phyloP scores from a whole-genome alignment of 23 tunicate genomes.

The Trididemnum clinides region DNA sequence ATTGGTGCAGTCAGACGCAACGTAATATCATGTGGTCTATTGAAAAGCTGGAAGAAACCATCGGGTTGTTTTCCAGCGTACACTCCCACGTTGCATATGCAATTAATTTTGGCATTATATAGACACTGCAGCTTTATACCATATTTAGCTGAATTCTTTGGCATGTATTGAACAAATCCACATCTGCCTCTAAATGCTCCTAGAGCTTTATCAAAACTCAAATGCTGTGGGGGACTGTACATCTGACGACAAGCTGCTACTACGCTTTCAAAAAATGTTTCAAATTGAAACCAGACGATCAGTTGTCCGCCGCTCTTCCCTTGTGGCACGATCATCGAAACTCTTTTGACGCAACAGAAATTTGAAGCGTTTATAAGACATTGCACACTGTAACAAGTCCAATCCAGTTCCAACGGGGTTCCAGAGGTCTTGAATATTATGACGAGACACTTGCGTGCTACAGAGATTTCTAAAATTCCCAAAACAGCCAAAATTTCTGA shows the following conservation, averaged over 20 bases:
- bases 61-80: slow-evolving; percentile 10
- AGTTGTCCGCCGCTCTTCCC: neutral
- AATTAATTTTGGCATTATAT: neutral
- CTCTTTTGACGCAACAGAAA: slow-evolving; percentile 1
- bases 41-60: neutral
- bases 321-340: slow-evolving; percentile 4
- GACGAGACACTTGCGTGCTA: neutral
- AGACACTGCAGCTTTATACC: neutral
- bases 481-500: neutral
- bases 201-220: slow-evolving; percentile 5
- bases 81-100: slow-evolving; percentile 1
- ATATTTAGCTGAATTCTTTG: slow-evolving; percentile 17
- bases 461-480: neutral
- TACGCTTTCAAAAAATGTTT: neutral
- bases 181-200: slow-evolving; percentile 21
- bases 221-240: neutral
- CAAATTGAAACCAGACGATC: slow-evolving; percentile 11
- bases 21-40: neutral
- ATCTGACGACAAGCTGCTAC: neutral
- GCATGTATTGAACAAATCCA: neutral
- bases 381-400: neutral
- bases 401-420: slow-evolving; percentile 3
- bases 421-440: neutral
- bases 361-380: slow-evolving; percentile 13
- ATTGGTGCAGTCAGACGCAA: neutral